Evolutionary conservation across 1,140 invertebrate genomes (phyloP).

Genomic region (Trichoplusia ni): DNA sequence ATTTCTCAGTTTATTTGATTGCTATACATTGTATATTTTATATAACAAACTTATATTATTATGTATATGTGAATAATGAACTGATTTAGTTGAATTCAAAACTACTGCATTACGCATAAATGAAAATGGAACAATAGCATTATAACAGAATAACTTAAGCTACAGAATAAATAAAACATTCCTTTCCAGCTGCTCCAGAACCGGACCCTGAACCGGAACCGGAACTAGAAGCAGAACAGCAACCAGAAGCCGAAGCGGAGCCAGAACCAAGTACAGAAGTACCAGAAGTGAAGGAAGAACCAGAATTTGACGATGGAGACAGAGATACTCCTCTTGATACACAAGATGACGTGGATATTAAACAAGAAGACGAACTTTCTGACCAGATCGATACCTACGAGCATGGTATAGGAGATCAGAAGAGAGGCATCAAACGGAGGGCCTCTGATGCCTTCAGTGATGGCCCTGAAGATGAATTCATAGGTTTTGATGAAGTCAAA

Average conservation of each 20-base stretch:
- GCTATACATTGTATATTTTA: no score
- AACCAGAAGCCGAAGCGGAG: neutral
- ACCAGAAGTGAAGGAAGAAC: slow-evolving; percentile 14
- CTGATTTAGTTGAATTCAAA: no score
- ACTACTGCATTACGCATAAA: no score
- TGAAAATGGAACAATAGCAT: no score
- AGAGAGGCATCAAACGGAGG: slow-evolving; percentile 61
- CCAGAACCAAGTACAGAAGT: neutral
- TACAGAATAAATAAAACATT: neutral
- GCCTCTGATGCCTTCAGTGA: slow-evolving; percentile 68
- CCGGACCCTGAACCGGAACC: neutral
- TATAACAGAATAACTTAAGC: no score
- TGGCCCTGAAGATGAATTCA: slow-evolving; percentile 60
- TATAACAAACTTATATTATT: no score
- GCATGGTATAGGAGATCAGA: slow-evolving; percentile 27
- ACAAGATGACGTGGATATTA: slow-evolving; percentile 8
- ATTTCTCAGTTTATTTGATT: no score
- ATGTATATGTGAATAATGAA: no score
- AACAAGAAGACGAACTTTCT: neutral
- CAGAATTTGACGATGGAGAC: neutral
- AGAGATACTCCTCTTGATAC: slow-evolving; percentile 22
- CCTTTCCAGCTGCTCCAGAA: neutral
- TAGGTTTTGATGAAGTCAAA: slow-evolving; percentile 60
- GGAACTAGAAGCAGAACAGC: neutral
- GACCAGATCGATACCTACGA: neutral